Evolutionary conservation across 2,797 vertebrate species (phyloP).

Genomic region (Neoniphon sammara): DNA sequence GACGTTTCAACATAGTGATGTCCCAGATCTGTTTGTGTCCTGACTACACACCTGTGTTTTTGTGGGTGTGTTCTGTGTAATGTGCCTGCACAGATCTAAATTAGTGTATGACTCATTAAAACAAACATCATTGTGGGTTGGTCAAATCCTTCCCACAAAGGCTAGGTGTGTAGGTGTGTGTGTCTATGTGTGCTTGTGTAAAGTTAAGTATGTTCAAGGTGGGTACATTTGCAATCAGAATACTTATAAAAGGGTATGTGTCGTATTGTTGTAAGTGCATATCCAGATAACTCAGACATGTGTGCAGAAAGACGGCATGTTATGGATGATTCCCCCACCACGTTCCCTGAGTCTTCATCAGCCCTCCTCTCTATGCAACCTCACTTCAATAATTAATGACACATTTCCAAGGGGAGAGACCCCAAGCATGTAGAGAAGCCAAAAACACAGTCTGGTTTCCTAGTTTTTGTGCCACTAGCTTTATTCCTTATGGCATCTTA

Average conservation of each 20-base stretch:
- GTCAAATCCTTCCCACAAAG: conserved; percentile 28
- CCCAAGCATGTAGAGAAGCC: conserved; percentile 31
- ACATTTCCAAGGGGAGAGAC: conserved; percentile 48
- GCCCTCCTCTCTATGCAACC: conserved; percentile 47
- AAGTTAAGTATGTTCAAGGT: conserved; percentile 43
- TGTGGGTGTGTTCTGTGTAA: conserved; percentile 53
- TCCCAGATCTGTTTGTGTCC: conserved; percentile 40
- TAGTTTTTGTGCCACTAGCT: background rate
- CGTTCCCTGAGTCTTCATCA: conserved; percentile 42
- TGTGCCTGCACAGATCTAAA: conserved; percentile 41
- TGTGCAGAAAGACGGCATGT: conserved; percentile 15
- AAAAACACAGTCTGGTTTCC: conserved; percentile 21
- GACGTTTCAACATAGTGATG: conserved; percentile 47
- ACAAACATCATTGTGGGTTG: conserved; percentile 60
- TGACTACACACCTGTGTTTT: conserved; percentile 61
- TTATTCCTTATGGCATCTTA: background rate
- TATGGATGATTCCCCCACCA: conserved; percentile 23
- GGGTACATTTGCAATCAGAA: conserved; percentile 27
- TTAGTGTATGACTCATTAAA: conserved; percentile 70
- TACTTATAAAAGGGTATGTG: conserved; percentile 14
- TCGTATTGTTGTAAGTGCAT: conserved; percentile 8
- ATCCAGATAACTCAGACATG: conserved; percentile 19
- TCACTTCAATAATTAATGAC: conserved; percentile 67
- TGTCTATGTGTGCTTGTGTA: background rate
- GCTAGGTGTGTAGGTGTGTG: conserved; percentile 9